Evolutionary conservation across 2,113 vertebrate species (phyloP).

Genomic region (Butorides virescens): DNA sequence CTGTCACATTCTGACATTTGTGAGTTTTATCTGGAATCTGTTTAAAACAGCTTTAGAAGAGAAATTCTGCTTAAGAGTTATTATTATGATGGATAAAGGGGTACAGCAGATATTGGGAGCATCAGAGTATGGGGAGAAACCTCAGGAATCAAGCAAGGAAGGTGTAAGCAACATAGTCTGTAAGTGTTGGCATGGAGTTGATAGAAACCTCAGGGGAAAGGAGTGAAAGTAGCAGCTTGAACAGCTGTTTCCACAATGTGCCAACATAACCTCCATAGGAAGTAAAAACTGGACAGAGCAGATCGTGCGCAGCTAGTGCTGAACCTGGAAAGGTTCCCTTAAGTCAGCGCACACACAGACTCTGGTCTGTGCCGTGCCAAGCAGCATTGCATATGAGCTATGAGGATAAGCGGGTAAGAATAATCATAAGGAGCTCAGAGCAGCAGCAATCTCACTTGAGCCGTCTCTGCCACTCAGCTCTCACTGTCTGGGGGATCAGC

Average conservation of each 20-base stretch:
- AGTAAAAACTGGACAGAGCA: not conserved
- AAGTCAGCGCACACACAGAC: not conserved
- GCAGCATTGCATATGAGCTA: not conserved
- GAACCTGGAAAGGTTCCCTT: not conserved
- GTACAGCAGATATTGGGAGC: not conserved
- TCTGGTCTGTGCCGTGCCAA: not conserved
- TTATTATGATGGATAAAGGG: not conserved
- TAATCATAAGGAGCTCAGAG: not conserved
- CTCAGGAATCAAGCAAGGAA: not conserved
- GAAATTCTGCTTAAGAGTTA: not conserved
- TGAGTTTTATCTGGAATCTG: not conserved
- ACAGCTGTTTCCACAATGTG: not conserved
- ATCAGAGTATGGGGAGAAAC: not conserved
- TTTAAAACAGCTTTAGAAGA: not conserved
- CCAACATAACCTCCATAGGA: not conserved
- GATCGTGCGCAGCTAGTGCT: fast-evolving
- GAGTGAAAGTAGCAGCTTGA: not conserved
- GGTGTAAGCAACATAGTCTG: not conserved
- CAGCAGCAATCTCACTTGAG: not conserved
- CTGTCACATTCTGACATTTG: not conserved
- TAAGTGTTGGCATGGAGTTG: not conserved
- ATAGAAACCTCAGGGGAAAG: not conserved
- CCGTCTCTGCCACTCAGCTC: not conserved
- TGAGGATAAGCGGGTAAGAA: not conserved
- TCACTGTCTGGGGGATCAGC: not conserved